Base-by-base conservation (phyloP, 2,113 vertebrate genomes). In the Cromileptes altivelis region DNA sequence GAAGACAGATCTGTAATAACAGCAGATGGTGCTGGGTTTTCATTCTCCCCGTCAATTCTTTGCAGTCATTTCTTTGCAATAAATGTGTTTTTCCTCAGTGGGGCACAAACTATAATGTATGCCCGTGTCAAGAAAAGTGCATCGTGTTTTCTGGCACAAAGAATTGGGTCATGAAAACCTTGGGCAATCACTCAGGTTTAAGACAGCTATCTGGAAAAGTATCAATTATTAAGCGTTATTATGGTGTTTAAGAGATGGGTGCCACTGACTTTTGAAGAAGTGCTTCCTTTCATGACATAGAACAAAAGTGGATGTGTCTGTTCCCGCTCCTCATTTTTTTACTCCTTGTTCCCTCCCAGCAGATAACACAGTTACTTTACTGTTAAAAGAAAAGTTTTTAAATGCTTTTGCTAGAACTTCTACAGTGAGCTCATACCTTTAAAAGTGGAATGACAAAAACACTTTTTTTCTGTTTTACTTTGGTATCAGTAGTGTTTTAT, bases 11-110 rank as follows among this genome's bases (percentile, higher is more conserved):
- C 49, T 71, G 21, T 27, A 65, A 70, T 55, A 56, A 67, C 53
- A 52, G 76, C 85, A 84, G 72, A 72, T 61, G 40, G 71, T 56
- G 61, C 49, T n/a, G 58, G 23, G 18, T 80, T 79, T 76, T 76
- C 19, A 40, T 40, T 57, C 19, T 6, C 6, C 27, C 14, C 15
- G 1, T 71, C 13, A 33, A 65, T 65, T 52, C 37, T 8, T 10
- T n/a, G 40, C 68, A 21, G 2, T 65, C 13, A 33, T 70, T 65
- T 52, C 40, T 12, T 8, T n/a, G 30, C 68, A n/a, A 40, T 50
- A 17, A 65, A 1, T 19, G 6, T 62, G 25, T 18, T 10, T 6
- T 64, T 30, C 25, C 19, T 42, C 50, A 1, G 42, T 21, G 2
- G 0, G 50, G 21, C 14, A 63, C 21, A 79, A 65, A 70, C 30